A percentile compares a stretch with the other conserved stretches of the same genome.
phyloP scores from a whole-genome alignment of 2,113 vertebrate species.

The Felis chaus region DNA sequence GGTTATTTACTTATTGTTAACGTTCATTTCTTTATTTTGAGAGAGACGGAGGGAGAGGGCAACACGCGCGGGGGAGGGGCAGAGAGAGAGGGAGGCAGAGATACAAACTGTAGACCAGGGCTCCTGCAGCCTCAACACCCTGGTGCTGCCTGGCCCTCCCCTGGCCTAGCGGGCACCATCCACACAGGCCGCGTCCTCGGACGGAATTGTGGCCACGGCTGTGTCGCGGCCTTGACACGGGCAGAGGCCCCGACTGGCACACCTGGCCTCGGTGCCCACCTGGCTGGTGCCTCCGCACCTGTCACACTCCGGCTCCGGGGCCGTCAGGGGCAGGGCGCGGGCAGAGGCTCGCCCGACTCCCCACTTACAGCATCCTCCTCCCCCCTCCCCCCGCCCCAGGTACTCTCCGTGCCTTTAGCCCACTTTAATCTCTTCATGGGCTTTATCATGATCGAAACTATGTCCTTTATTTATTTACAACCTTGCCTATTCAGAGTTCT shows the following conservation, averaged over 20 bases:
- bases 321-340: fast-evolving
- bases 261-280: fast-evolving
- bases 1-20: not conserved
- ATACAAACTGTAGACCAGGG: not conserved
- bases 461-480: not conserved
- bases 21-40: too few species aligned
- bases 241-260: not conserved
- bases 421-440: not conserved
- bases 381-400: not conserved
- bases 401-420: not conserved
- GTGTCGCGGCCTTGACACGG: not conserved
- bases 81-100: too few species aligned
- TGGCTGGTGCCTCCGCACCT: not conserved
- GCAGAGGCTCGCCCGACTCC: not conserved
- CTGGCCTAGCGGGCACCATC: fast-evolving
- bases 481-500: not conserved
- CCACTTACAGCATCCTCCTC: not conserved
- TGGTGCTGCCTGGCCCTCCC: not conserved
- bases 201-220: fast-evolving
- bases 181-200: not conserved
- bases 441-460: not conserved
- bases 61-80: too few species aligned
- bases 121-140: not conserved
- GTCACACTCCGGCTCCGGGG: not conserved
- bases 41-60: too few species aligned